Base-by-base conservation (phyloP, 2,888 invertebrate genomes). In the Drosophila algonquin region DNA sequence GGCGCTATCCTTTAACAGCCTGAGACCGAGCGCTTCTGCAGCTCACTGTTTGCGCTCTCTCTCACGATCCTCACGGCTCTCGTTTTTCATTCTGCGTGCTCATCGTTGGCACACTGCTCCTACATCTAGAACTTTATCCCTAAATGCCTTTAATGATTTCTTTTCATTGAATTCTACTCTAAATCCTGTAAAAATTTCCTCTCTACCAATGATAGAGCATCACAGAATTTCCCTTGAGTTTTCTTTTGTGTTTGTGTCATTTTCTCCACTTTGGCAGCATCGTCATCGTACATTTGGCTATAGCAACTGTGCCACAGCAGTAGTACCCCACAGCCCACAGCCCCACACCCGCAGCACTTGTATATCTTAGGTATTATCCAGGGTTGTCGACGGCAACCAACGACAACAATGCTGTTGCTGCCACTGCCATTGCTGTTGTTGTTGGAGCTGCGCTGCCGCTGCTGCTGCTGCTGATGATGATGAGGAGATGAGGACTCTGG, bases 221-320 rank as follows among this genome's bases (percentile, higher is more conserved):
- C n/a, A 24, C 45, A 35, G 3, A 2, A 2, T 3, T 6, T 40
- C n/a, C 6, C n/a, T 1, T 52, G 12, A 3, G 32, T 32, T 9
- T 24, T 21, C 32, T 35, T 55, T 14, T 27, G 27, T 2, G 44
- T 56, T 58, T 40, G 18, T 32, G 24, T 16, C 45, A 64, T 64
- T 73, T 35, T 57, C 44, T 9, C 27, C 45, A 45, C 60, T 70
- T 83, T 80, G 75, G 73, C 68, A 64, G 69, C 60, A 65, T 71
- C 75, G 87, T 79, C 73, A 30, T 1, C 75, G 81, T 72, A 75
- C 81, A 79, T 87, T 82, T 87, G 79, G 74, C 63, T 65, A 81
- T 56, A 46, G 78, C 82, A 87, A 87, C 80, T 87, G 73, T 87
- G 83, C 74, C 83, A 30, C 27, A 47, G 10, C 45, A 24, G 4